Evolutionary conservation across 1,140 invertebrate species (phyloP), one percentile per base, ranked within the genome.

Genomic region (Akabosia matsudoensis): DNA sequence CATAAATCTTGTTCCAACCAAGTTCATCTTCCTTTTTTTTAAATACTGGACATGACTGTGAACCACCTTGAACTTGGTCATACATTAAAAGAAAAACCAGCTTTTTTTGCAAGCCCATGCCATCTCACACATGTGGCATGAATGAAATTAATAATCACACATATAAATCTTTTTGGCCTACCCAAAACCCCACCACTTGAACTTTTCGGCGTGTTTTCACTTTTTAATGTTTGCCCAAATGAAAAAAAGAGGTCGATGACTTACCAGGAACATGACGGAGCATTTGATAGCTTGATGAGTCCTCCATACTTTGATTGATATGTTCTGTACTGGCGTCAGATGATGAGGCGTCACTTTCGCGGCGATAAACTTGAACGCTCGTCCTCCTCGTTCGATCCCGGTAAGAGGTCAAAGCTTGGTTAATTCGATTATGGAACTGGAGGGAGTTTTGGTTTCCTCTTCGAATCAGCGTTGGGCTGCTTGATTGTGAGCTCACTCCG

Each of bases 241-340:
- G 67, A 10, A 70, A 70, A 34, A 24, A 70, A 22, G 33, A 70
- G 33, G 30, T 45, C 3, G 2, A 22, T 30, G 28, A 16, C 76
- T 33, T 26, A 77, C 76, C 76, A 30, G 76, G 76, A 33, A 77
- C 70, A 71, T 74, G 73, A n/a, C 76, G 76, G 14, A 77, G 76
- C 18, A 77, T 67, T 77, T 77, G 76, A 37, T 74, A 77, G 33
- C 37, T 54, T 14, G 72, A 74, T 4, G 72, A 77, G 30, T 77
- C 76, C 51, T 77, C 76, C 76, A 77, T 77, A 3, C 30, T 22
- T 56, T 7, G 7, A n/a, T n/a, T n/a, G n/a, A n/a, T n/a, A n/a
- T n/a, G n/a, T 22, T 13, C 14, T 13, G 24, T 51, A 30, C 28
- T 33, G 28, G 3, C 33, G 22, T 72, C n/a, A 28, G 3, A n/a